Evolutionary conservation across 1,140 invertebrate genomes (phyloP).

Genomic region (Apis laboriosa): DNA sequence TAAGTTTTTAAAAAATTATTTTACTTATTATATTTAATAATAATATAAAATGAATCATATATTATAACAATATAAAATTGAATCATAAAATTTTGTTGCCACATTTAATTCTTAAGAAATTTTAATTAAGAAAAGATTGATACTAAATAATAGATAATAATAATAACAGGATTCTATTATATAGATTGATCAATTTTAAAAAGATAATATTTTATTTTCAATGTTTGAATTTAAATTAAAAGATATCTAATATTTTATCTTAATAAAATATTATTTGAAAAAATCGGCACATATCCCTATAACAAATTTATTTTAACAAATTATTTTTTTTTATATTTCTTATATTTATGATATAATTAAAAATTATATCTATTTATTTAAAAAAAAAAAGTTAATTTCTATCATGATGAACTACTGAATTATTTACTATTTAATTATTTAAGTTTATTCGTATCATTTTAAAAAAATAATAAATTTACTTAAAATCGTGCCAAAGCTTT

Average conservation of each 20-base stretch:
- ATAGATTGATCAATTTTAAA: too few species aligned
- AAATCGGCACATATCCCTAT: neutral
- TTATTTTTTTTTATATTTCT: neutral
- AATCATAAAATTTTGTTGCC: too few species aligned
- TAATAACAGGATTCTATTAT: too few species aligned
- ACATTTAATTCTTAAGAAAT: too few species aligned
- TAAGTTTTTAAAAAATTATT: neutral
- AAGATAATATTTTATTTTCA: too few species aligned
- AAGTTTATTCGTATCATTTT: neutral
- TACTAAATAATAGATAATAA: too few species aligned
- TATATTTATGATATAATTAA: neutral
- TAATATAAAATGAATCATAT: too few species aligned
- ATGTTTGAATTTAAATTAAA: too few species aligned
- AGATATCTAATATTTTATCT: neutral
- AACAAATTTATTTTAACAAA: neutral
- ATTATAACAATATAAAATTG: too few species aligned
- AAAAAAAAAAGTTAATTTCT: neutral
- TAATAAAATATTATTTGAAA: neutral
- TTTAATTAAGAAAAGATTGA: too few species aligned
- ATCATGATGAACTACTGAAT: neutral
- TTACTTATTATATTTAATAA: too few species aligned
- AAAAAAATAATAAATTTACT: neutral
- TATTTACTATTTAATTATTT: too few species aligned
- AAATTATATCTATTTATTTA: neutral
- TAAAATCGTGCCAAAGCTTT: conserved; percentile 1